Evolutionary conservation across 2,113 vertebrate species (phyloP), one percentile per base, ranked within the genome.

Genomic region (Crypturellus undulatus): DNA sequence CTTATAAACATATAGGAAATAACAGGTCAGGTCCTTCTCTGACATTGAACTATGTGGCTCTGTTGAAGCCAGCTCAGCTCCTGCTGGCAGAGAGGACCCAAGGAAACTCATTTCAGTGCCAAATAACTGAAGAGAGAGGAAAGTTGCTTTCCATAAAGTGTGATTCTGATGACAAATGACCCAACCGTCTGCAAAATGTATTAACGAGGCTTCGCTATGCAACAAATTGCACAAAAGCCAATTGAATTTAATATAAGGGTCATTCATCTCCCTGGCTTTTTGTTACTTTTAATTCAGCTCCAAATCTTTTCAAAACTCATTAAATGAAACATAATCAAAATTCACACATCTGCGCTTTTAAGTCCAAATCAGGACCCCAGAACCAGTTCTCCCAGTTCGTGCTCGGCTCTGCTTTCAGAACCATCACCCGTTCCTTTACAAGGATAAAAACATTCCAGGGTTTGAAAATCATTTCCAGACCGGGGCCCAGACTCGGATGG

Each of bases 281-380:
- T 96, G 88, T 95, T 97, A 95, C 82, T 96, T 96, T 96, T 97
- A 95, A 96, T 96, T 96, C 94, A 94, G 84, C 82, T 93, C 68
- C 94, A 96, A 97, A 97, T 97, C 94, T 97, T 97, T 97, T 95
- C 92, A 95, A 97, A 97, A 97, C 93, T 97, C 96, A 97, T 97
- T 97, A 97, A 95, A 88, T 82, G 87, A 96, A 95, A 88, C 81
- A 79, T 97, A 97, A 97, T 96, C 96, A 97, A 97, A 97, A 95
- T 95, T 97, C 96, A 95, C 93, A 95, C 96, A 92, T 96, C 73
- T 90, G 28, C 43, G 80, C 67, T 71, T 89, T 79, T 69, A 80
- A 83, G 80, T 54, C 83, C 75, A 73, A 75, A 92, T 67, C n/a
- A 82, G 60, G 51, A 40, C 16, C 17, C 19, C 28, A 12, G 34